phyloP scores from a whole-genome alignment of 2,888 invertebrate genomes.

The Papilio protenor region DNA sequence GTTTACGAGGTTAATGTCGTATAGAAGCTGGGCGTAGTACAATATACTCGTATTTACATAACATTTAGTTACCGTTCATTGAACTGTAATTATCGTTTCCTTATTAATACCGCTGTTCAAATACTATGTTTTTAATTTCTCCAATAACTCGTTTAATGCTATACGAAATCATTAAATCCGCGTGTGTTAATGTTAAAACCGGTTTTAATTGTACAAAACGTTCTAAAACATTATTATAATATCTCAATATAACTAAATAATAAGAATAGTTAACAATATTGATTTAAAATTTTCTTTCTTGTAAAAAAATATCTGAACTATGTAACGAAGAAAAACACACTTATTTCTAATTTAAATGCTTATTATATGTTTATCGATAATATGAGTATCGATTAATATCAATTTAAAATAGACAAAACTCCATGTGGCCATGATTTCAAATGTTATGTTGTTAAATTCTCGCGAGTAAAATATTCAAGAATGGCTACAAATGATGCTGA shows the following conservation, averaged over 20 bases:
- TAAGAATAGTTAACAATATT: not conserved
- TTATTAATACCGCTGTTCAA: slow-evolving; percentile 24
- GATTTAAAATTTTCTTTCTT: not conserved
- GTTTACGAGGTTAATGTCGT: not conserved
- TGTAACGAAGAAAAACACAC: not conserved
- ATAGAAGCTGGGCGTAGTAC: slow-evolving; percentile 44
- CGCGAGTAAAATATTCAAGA: not conserved
- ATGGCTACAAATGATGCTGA: slow-evolving; percentile 13
- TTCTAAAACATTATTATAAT: not conserved
- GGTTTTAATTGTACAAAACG: not conserved
- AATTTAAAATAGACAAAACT: not conserved
- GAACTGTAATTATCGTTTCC: slow-evolving; percentile 23
- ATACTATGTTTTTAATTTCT: slow-evolving; percentile 18
- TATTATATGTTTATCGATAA: not conserved
- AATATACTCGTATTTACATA: slow-evolving; percentile 44
- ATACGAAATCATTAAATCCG: slow-evolving; percentile 41
- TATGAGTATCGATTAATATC: not conserved
- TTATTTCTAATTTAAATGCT: not conserved
- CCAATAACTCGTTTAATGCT: slow-evolving; percentile 26
- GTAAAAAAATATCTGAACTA: too few relatives aligned
- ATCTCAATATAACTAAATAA: not conserved
- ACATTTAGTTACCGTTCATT: not conserved
- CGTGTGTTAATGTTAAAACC: not conserved
- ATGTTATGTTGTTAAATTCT: not conserved
- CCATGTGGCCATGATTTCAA: slow-evolving; percentile 11